These are phyloP conservation scores for Rhea americana DNA, from an alignment of 2,113 vertebrate species.

Conservation along the genomic window DNA sequence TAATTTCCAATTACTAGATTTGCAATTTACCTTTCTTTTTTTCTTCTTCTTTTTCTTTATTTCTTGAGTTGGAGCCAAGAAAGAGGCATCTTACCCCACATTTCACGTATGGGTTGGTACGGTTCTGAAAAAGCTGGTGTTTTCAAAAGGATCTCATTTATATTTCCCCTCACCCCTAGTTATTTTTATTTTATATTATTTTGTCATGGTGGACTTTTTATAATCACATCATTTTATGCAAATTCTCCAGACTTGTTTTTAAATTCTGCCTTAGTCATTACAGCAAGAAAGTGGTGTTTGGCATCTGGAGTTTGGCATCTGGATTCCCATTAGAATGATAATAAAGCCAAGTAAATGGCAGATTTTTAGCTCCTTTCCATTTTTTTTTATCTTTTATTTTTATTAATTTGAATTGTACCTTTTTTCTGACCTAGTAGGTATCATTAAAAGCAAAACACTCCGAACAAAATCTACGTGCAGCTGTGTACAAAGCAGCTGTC, in stretches of 20 bases:
- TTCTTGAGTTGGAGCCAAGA: conserved; percentile 46
- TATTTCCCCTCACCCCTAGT: accelerated
- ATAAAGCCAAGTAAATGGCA: neutral
- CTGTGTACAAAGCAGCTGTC: neutral
- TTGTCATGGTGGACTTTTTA: neutral
- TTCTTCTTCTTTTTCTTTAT: neutral
- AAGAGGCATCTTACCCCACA: conserved; percentile 13
- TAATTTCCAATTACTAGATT: conserved; percentile 67
- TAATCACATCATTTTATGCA: neutral
- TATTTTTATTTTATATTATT: neutral
- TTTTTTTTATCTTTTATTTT: neutral
- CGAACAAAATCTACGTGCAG: accelerated
- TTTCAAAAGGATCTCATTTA: neutral
- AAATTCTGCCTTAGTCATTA: neutral
- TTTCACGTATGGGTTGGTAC: neutral
- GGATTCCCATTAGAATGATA: neutral
- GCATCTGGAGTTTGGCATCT: neutral
- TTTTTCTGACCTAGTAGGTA: neutral
- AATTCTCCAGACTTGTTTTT: neutral
- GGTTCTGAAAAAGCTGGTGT: neutral
- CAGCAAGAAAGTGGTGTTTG: neutral
- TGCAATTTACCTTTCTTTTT: conserved; percentile 51
- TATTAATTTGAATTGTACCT: neutral
- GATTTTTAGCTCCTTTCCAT: neutral
- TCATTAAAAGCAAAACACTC: neutral